Conservation (phyloP, 2,797 vertebrate genomes). For the Novumbra hubbsi region DNA sequence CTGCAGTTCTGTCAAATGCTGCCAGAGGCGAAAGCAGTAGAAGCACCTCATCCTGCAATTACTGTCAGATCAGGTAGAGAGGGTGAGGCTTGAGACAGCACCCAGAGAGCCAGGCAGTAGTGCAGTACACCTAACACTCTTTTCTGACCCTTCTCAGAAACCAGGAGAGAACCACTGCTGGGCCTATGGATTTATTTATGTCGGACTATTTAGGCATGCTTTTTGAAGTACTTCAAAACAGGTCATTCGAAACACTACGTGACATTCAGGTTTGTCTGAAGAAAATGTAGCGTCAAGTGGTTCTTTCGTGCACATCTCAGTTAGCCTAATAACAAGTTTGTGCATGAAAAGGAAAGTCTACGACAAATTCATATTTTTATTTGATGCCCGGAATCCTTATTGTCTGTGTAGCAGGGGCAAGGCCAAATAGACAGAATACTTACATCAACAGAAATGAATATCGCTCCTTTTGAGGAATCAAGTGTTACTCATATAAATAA, state of each 20-base stretch:
- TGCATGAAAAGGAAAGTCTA: too few species aligned
- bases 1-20: neutral
- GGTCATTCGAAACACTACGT: neutral
- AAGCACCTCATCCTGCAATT: slow-evolving; percentile 4
- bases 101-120: neutral
- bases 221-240: neutral
- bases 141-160: neutral
- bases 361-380: too few species aligned
- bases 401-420: too few species aligned
- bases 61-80: slow-evolving; percentile 2
- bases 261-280: slow-evolving; percentile 1
- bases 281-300: neutral
- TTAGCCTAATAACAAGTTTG: too few species aligned
- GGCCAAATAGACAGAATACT: too few species aligned
- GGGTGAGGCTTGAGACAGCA: neutral
- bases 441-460: too few species aligned
- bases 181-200: neutral
- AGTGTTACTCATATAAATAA: too few species aligned
- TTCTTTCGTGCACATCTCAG: neutral
- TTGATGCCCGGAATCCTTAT: too few species aligned
- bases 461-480: too few species aligned
- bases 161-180: neutral
- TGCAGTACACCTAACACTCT: neutral
- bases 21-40: neutral
- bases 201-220: neutral